phyloP scores from a whole-genome alignment of 2,113 vertebrate species.

The Callipepla squamata region DNA sequence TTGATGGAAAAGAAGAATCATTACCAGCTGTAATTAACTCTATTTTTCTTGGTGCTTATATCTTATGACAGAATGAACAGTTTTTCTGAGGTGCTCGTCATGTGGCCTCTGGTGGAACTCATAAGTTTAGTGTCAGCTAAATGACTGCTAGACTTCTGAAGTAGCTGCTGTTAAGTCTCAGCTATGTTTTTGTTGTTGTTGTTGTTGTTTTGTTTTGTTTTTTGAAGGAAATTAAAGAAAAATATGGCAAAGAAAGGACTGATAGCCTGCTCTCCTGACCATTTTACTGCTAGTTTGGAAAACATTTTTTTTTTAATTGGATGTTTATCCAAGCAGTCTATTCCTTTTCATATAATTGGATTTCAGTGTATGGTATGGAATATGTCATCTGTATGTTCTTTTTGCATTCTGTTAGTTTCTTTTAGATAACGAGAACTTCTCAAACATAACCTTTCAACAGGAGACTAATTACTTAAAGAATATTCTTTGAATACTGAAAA shows the following conservation, averaged over 20 bases:
- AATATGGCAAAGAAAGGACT: neutral
- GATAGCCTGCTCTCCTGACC: neutral
- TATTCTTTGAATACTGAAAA: conserved; percentile 19
- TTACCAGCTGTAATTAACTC: neutral
- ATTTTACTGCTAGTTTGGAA: conserved; percentile 19
- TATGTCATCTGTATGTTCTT: conserved; percentile 43
- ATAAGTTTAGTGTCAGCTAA: conserved; percentile 4
- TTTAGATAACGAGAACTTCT: conserved; percentile 32
- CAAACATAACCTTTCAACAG: conserved; percentile 53
- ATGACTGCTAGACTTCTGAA: neutral
- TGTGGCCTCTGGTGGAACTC: neutral
- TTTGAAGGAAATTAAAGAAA: neutral
- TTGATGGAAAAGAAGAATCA: neutral
- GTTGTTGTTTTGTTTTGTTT: neutral
- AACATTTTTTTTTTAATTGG: conserved; percentile 7
- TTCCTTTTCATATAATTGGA: conserved; percentile 5
- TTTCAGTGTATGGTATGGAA: conserved; percentile 5
- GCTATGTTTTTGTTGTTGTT: neutral
- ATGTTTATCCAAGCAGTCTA: conserved; percentile 13
- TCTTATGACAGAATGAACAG: neutral
- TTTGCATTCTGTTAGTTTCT: conserved; percentile 51
- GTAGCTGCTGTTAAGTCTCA: neutral
- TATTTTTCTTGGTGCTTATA: neutral
- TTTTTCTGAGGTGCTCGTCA: neutral
- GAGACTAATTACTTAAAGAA: conserved; percentile 22